Evolutionary conservation across 2,797 vertebrate species (phyloP).

Genomic region (Anas capensis): DNA sequence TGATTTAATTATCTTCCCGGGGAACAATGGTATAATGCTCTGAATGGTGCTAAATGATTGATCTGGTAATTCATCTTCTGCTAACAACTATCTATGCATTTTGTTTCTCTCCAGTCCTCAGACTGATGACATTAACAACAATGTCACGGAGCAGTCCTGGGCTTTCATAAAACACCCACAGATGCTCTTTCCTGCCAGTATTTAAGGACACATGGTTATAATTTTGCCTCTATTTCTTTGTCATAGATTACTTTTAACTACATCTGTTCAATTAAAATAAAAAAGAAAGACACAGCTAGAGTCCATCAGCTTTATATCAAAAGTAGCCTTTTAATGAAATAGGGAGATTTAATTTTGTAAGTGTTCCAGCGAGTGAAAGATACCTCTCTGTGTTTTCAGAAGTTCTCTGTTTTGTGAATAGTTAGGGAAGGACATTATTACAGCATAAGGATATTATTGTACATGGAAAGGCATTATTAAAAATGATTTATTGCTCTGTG

Average conservation of each 20-base stretch:
- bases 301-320: conserved; percentile 70
- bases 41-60: conserved; percentile 81
- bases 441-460: conserved; percentile 78
- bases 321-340: conserved; percentile 76
- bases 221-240: conserved; percentile 81
- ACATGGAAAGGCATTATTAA: conserved; percentile 81
- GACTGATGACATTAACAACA: conserved; percentile 75
- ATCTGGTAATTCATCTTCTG: conserved; percentile 84
- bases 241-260: conserved; percentile 78
- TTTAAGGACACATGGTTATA: conserved; percentile 82
- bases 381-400: conserved; percentile 72
- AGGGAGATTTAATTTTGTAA: conserved; percentile 71
- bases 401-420: conserved; percentile 76
- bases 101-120: conserved; percentile 80
- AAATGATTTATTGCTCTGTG: conserved; percentile 75
- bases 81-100: conserved; percentile 81
- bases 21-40: conserved; percentile 75
- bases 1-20: conserved; percentile 80
- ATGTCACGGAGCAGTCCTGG: conserved; percentile 73
- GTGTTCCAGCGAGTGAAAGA: conserved; percentile 72
- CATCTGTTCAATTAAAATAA: conserved; percentile 81
- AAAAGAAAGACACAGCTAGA: conserved; percentile 69
- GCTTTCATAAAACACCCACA: conserved; percentile 81
- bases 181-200: conserved; percentile 80
- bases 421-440: conserved; percentile 77